Evolutionary conservation across 2,113 vertebrate species (phyloP).

Genomic region (Helogale parvula): DNA sequence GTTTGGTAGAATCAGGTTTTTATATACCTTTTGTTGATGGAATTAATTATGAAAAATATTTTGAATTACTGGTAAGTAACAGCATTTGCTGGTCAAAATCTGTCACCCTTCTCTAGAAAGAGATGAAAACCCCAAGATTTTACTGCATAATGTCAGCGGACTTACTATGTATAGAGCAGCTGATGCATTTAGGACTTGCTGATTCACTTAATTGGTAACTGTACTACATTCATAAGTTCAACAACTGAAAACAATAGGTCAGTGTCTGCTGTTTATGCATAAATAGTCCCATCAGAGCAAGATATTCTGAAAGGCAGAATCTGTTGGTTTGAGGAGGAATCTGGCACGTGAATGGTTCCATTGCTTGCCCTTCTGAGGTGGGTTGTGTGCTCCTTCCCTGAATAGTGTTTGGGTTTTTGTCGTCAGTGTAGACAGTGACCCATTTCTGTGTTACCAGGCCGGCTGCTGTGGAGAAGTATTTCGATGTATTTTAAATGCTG

Average conservation of each 20-base stretch:
- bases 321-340: neutral
- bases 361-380: neutral
- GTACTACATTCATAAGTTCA: conserved; percentile 35
- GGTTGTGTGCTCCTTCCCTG: conserved; percentile 15
- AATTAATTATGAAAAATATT: conserved; percentile 57
- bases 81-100: conserved; percentile 60
- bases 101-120: conserved; percentile 44
- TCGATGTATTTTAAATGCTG: conserved; percentile 50
- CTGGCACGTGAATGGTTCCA: neutral
- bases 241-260: conserved; percentile 51
- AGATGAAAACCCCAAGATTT: conserved; percentile 55
- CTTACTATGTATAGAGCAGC: conserved; percentile 69
- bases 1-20: conserved; percentile 66
- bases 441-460: neutral
- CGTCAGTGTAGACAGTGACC: neutral
- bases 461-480: conserved; percentile 30
- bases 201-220: conserved; percentile 68
- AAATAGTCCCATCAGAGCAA: conserved; percentile 26
- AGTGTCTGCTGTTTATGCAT: conserved; percentile 42
- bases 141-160: neutral
- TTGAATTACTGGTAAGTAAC: conserved; percentile 51
- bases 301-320: conserved; percentile 15
- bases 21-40: conserved; percentile 64
- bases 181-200: conserved; percentile 60
- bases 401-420: neutral